Percentiles rank a stretch among this genome's conserved stretches.
phyloP scores from a whole-genome alignment of 1,140 invertebrate species.

The Rhagoletis zephyria region DNA sequence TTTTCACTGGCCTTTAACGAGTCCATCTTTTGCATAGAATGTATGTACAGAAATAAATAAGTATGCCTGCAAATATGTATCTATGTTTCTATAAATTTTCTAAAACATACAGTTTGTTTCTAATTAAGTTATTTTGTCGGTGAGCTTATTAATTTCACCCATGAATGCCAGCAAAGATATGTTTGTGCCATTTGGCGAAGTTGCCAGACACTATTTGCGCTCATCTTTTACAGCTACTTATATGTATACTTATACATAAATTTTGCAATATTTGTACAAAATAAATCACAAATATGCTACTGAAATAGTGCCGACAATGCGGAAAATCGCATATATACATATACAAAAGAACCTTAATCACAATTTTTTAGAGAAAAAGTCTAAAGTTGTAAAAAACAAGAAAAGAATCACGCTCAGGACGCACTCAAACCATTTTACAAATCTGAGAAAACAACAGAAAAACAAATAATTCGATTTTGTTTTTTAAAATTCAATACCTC shows the following conservation, averaged over 20 bases:
- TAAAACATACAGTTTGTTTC: neutral
- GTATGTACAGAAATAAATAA: neutral
- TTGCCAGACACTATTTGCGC: neutral
- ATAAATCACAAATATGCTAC: neutral
- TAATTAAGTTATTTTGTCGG: slow-evolving; percentile 20
- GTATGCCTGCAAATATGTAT: neutral
- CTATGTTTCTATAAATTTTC: neutral
- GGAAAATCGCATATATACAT: too few relatives aligned
- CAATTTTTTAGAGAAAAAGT: too few relatives aligned
- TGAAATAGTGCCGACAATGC: too few relatives aligned
- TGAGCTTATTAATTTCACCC: slow-evolving; percentile 45
- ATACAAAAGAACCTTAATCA: too few relatives aligned
- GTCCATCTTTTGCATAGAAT: neutral
- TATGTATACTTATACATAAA: neutral
- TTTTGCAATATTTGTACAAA: neutral
- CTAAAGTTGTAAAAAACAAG: too few relatives aligned
- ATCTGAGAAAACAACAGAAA: too few relatives aligned
- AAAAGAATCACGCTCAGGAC: too few relatives aligned
- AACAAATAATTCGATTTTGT: too few relatives aligned
- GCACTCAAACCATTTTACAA: too few relatives aligned
- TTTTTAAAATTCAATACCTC: too few relatives aligned
- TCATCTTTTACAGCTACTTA: neutral
- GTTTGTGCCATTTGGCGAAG: neutral
- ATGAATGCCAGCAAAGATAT: slow-evolving; percentile 7
- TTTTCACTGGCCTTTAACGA: neutral